phyloP scores from a whole-genome alignment of 2,888 invertebrate species.

The Entomobrya multifasciata region DNA sequence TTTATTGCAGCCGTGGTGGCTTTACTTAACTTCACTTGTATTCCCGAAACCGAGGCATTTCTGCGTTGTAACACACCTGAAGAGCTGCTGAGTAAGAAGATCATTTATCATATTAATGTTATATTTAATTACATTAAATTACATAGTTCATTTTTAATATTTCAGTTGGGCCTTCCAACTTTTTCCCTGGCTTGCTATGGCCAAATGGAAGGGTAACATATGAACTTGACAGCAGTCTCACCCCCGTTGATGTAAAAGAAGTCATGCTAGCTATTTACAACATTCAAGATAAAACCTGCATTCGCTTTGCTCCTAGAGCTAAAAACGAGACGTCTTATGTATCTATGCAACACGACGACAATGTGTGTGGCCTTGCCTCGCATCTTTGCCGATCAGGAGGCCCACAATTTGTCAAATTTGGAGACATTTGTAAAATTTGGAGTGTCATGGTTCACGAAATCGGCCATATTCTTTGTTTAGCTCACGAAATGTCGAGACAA shows the following conservation, averaged over 20 bases:
- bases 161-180: not conserved
- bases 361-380: conserved; percentile 2
- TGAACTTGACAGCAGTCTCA: conserved; percentile 8
- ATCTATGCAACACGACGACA: conserved; percentile 27
- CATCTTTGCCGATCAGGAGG: conserved; percentile 37
- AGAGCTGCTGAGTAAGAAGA: conserved; percentile 4
- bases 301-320: conserved; percentile 15
- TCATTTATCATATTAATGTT: not conserved
- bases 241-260: not conserved
- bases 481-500: conserved; percentile 43
- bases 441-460: conserved; percentile 61
- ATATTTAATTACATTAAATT: too few species aligned
- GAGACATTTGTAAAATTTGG: too few species aligned
- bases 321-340: not conserved
- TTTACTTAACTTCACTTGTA: too few species aligned
- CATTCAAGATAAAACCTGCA: conserved; percentile 44
- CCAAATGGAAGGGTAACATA: not conserved
- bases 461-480: conserved; percentile 57
- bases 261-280: not conserved
- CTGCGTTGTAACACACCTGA: conserved; percentile 16
- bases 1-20: too few species aligned
- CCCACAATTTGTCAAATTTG: conserved; percentile 49
- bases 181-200: conserved; percentile 6
- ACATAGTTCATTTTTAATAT: too few species aligned
- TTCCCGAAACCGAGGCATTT: too few species aligned